phyloP scores from a whole-genome alignment of 1,140 invertebrate genomes.

The Megathymus violae region DNA sequence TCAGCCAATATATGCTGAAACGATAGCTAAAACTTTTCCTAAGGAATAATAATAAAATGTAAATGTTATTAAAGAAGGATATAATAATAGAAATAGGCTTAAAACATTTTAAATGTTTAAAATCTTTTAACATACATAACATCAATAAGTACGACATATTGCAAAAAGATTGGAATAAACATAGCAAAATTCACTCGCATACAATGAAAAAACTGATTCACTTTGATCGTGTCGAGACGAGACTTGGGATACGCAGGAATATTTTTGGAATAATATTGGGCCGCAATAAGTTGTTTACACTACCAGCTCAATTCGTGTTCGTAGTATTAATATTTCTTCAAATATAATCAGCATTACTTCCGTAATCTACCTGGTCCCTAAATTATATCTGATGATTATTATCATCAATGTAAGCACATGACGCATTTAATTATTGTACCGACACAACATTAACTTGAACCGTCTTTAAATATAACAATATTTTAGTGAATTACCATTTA shows the following conservation, averaged over 20 bases:
- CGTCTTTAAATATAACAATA: conserved; percentile 5
- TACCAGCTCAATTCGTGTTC: background rate
- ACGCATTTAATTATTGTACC: background rate
- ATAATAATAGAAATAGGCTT: conserved; percentile 15
- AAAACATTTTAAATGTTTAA: conserved; percentile 11
- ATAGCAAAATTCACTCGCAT: conserved; percentile 8
- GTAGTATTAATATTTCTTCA: background rate
- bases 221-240: conserved; percentile 12
- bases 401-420: background rate
- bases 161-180: conserved; percentile 68
- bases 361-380: conserved; percentile 11
- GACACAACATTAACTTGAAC: conserved; percentile 5
- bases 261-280: background rate
- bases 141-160: conserved; percentile 62
- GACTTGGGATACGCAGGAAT: background rate
- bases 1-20: conserved; percentile 16
- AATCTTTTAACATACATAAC: conserved; percentile 52
- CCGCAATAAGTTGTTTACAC: background rate
- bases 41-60: conserved; percentile 15
- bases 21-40: conserved; percentile 11
- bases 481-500: background rate
- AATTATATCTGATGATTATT: conserved; percentile 1
- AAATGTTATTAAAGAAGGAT: conserved; percentile 15
- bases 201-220: background rate
- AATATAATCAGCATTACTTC: background rate